These are phyloP conservation scores for Lytechinus variegatus DNA, from an alignment of 35 echinoderm and acorn worm genomes.

Conservation along the genomic window DNA sequence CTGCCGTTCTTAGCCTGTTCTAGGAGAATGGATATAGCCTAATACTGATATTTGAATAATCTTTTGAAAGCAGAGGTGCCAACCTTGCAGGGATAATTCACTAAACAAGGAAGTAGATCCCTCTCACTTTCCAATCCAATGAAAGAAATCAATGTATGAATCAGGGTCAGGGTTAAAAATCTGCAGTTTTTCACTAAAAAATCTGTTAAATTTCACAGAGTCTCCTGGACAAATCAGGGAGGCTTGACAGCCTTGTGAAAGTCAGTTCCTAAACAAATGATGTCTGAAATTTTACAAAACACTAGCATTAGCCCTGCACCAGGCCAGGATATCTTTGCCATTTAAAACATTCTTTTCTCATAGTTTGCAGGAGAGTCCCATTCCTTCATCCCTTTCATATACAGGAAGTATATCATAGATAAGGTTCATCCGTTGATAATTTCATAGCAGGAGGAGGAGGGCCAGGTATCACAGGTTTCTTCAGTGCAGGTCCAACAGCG, in stretches of 20 bases:
- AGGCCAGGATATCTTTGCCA: neutral
- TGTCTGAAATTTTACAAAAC: neutral
- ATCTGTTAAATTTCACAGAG: too few relatives aligned
- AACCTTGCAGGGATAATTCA: neutral
- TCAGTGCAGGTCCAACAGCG: neutral
- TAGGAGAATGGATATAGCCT: neutral
- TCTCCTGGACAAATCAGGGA: too few relatives aligned
- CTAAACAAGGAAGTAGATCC: neutral
- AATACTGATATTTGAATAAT: neutral
- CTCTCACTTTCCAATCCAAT: too few relatives aligned
- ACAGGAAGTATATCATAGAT: neutral
- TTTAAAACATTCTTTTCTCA: neutral
- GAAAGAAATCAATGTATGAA: too few relatives aligned
- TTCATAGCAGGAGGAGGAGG: neutral
- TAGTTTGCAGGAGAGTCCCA: neutral
- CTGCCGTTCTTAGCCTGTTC: neutral
- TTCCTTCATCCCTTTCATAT: neutral
- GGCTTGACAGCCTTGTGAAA: too few relatives aligned
- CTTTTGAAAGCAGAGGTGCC: neutral
- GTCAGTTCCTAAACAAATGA: neutral
- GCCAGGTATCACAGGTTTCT: slow-evolving; percentile 39
- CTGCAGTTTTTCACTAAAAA: too few relatives aligned
- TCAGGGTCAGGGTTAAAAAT: too few relatives aligned
- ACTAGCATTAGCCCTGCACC: neutral
- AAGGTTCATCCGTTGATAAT: slow-evolving; percentile 24